Evolutionary conservation across 2,888 invertebrate species (phyloP).

Genomic region (Lamproptera curius): DNA sequence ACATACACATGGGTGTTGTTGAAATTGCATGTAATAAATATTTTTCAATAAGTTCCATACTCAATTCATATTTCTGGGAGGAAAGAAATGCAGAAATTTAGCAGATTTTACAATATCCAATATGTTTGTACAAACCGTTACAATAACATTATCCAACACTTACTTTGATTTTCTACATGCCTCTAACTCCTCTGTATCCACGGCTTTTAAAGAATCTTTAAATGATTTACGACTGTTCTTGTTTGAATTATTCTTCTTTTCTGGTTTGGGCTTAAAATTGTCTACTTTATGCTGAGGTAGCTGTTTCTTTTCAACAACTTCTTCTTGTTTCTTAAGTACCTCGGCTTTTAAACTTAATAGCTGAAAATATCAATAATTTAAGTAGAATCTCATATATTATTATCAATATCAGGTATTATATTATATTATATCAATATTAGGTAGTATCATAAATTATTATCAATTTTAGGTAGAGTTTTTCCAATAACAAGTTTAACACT

Average conservation of each 20-base stretch:
- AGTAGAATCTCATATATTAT: slow-evolving; percentile 2
- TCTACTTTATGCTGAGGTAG: slow-evolving; percentile 72
- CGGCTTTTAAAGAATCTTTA: slow-evolving; percentile 52
- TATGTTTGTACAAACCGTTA: neutral
- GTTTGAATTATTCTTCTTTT: slow-evolving; percentile 38
- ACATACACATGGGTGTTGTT: no score
- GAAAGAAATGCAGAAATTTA: neutral
- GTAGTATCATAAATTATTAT: neutral
- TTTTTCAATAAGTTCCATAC: no score
- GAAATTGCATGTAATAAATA: no score
- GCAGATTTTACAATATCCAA: neutral
- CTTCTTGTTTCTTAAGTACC: slow-evolving; percentile 90
- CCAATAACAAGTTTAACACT: slow-evolving; percentile 29
- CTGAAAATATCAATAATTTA: slow-evolving; percentile 30
- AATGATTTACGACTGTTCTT: slow-evolving; percentile 51
- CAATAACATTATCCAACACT: slow-evolving; percentile 23
- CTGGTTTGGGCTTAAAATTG: slow-evolving; percentile 56
- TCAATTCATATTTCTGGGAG: neutral
- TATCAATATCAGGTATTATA: neutral
- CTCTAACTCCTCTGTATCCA: slow-evolving; percentile 65
- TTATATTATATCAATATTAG: neutral
- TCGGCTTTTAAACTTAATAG: slow-evolving; percentile 94
- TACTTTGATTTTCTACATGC: slow-evolving; percentile 66
- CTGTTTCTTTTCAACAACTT: slow-evolving; percentile 83
- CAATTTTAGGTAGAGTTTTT: neutral